Evolutionary conservation across 2,113 vertebrate species (phyloP), one percentile per base, ranked within the genome.

Genomic region (Ailurus styani): DNA sequence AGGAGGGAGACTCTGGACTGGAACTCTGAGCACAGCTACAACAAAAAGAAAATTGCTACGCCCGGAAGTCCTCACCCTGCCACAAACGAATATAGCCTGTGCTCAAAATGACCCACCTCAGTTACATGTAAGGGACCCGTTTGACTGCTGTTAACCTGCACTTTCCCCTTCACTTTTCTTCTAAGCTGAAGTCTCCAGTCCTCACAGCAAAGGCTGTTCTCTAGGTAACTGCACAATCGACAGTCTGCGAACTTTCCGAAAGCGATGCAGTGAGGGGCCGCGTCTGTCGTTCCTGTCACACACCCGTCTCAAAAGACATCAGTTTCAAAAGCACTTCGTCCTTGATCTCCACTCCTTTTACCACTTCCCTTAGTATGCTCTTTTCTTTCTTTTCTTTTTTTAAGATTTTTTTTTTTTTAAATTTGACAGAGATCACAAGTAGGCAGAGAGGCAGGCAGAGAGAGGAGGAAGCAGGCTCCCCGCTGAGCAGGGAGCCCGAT

Each of bases 81-180:
- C 20, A 2, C 0, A 6, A n/a, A 13, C 45, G 10, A n/a, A 37
- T 37, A 42, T 0, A 52, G 40, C 21, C 31, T 50, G 54, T 73
- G 50, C 15, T 66, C 50, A 42, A 34, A 79, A 40, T 10, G 31
- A 78, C 55, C 54, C 25, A 37, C 4, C 23, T 37, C 12, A 37
- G 72, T 34, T 79, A 55, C 7, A 15, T 6, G 17, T 17, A 54
- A 37, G 57, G n/a, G 60, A 4, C 42, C 3, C 27, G 3, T 66
- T 9, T 50, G 50, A 52, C 15, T 9, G 40, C 11, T 8, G 11
- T 54, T 34, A 37, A 54, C 18, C 27, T n/a, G 4, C 40, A 34
- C n/a, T 27, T 81, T 64, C 8, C 37, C 6, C 21, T 60, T 5
- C 5, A 13, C 29, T 55, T 81, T 82, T 29, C n/a, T 7, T 40